Conservation (phyloP, 2,113 vertebrate species). For the Strix aluco region DNA sequence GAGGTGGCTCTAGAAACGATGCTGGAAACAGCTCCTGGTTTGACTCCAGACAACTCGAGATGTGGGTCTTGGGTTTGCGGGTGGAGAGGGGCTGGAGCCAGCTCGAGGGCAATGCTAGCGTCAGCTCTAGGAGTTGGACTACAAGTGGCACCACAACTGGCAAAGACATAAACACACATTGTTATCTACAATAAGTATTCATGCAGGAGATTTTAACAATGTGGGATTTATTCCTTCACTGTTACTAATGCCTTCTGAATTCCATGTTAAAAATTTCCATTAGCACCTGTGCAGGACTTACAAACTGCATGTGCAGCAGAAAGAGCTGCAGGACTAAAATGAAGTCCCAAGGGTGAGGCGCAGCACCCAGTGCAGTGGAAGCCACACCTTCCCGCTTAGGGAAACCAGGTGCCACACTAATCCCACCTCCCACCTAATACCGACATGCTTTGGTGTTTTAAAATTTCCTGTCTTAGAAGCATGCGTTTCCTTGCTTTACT, state of each 20-base stretch:
- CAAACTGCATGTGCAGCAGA: neutral
- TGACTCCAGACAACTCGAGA: neutral
- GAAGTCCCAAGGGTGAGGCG: neutral
- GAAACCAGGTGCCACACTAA: neutral
- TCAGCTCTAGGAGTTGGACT: neutral
- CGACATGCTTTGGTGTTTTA: rapidly evolving
- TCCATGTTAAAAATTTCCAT: neutral
- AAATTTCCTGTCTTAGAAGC: neutral
- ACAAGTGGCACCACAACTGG: neutral
- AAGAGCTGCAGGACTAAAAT: neutral
- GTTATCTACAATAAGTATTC: neutral
- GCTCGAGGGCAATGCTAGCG: rapidly evolving
- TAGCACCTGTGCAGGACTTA: neutral
- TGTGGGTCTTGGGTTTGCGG: neutral
- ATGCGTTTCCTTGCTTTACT: neutral
- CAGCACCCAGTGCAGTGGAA: rapidly evolving
- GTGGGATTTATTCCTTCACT: neutral
- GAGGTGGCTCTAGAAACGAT: neutral
- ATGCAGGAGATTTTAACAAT: neutral
- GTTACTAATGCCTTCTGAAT: neutral
- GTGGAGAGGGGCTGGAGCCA: neutral
- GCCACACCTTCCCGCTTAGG: neutral
- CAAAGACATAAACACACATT: neutral
- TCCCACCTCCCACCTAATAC: neutral
- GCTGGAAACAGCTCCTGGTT: neutral